A percentile compares a stretch with the other conserved stretches of the same genome.
Conservation (phyloP, 2,888 invertebrate species). For the Chironomus tentans region DNA sequence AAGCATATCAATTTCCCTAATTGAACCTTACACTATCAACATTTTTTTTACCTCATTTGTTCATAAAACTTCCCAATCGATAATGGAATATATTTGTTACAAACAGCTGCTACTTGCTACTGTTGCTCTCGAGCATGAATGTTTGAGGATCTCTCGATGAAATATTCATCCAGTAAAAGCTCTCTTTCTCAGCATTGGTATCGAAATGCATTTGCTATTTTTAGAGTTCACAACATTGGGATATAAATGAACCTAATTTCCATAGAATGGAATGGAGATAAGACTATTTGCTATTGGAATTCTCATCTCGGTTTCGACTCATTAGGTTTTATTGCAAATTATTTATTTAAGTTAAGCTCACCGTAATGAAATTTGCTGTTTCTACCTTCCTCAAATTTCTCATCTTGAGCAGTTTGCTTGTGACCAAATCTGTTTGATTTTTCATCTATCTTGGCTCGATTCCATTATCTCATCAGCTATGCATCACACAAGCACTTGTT, state of each 20-base stretch:
- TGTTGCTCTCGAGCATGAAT: not conserved
- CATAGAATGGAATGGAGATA: constrained; percentile 6
- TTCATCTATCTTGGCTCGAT: not conserved
- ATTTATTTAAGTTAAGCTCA: not conserved
- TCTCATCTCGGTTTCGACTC: not conserved
- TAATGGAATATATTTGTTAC: not conserved
- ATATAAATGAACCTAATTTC: constrained; percentile 4
- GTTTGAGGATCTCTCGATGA: not conserved
- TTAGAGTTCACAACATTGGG: not conserved
- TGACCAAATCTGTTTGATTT: not conserved
- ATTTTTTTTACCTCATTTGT: not conserved
- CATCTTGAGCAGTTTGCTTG: not conserved
- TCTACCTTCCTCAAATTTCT: not conserved
- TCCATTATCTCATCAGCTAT: too few species aligned
- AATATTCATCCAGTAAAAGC: not conserved
- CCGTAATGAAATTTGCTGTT: not conserved
- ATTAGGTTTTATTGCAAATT: constrained; percentile 5
- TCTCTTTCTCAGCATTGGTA: too few species aligned
- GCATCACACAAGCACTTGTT: too few species aligned
- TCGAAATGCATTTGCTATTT: too few species aligned
- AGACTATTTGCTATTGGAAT: not conserved
- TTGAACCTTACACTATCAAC: not conserved
- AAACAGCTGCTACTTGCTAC: not conserved
- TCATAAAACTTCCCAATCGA: not conserved
- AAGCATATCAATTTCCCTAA: not conserved